These are phyloP conservation scores for Limnephilus auricula DNA, from an alignment of 2,888 invertebrate species.

Conservation along the genomic window DNA sequence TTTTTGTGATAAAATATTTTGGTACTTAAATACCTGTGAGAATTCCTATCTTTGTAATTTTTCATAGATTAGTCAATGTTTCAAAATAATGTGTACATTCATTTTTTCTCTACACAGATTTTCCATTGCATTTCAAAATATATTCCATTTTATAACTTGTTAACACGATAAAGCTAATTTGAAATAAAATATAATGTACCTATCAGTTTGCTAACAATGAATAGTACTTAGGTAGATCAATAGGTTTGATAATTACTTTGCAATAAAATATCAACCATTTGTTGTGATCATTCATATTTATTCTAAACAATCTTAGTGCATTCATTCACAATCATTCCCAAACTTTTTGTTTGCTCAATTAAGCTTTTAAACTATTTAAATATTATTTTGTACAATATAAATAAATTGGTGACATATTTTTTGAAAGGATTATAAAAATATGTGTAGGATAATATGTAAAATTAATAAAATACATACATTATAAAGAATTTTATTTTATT, in stretches of 20 bases:
- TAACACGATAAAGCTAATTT: no score
- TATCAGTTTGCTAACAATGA: background rate
- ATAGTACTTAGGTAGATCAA: background rate
- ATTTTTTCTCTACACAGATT: background rate
- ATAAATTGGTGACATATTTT: constrained; percentile 9
- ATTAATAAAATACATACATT: constrained; percentile 6
- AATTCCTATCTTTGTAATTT: background rate
- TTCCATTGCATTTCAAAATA: constrained; percentile 9
- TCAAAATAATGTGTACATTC: background rate
- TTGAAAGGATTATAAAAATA: constrained; percentile 17
- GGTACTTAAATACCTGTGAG: background rate
- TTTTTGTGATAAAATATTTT: background rate
- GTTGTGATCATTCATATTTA: background rate
- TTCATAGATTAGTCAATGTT: background rate
- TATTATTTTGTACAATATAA: constrained; percentile 44
- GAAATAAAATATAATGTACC: no score
- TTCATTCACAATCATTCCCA: constrained; percentile 56
- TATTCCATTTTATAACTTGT: constrained; percentile 9
- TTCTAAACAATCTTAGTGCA: background rate
- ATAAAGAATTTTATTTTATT: constrained; percentile 2
- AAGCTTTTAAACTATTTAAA: constrained; percentile 52
- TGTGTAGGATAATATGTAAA: constrained; percentile 14
- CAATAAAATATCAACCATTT: constrained; percentile 6
- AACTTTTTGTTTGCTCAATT: constrained; percentile 50
- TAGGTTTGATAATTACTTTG: background rate